These are phyloP conservation scores for Oscheius sp. DNA, from an alignment of 2,888 invertebrate species.

Conservation along the genomic window DNA sequence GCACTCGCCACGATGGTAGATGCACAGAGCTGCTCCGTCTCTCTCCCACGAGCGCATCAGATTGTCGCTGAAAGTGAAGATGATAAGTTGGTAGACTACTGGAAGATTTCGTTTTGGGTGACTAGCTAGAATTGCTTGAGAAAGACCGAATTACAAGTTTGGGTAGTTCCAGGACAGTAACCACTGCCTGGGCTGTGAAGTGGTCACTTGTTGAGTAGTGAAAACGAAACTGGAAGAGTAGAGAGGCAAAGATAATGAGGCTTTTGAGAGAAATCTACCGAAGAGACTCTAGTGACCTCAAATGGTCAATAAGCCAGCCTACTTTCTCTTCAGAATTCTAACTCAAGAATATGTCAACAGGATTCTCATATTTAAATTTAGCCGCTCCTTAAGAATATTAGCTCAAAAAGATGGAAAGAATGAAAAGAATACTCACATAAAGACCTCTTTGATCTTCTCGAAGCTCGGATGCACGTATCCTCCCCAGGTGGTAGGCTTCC, in stretches of 20 bases:
- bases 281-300: too few species aligned
- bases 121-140: background rate
- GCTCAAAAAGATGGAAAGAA: too few species aligned
- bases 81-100: background rate
- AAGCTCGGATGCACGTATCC: conserved; percentile 32
- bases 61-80: conserved; percentile 58
- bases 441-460: conserved; percentile 23
- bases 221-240: background rate
- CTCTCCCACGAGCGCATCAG: conserved; percentile 68
- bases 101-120: background rate
- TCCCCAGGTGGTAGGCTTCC: background rate
- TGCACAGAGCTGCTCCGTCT: conserved; percentile 71
- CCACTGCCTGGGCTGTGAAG: background rate
- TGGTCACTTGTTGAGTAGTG: background rate
- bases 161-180: background rate
- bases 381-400: too few species aligned
- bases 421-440: conserved; percentile 7
- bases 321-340: too few species aligned
- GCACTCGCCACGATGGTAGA: conserved; percentile 69
- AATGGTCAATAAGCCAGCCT: too few species aligned
- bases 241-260: background rate
- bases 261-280: too few species aligned
- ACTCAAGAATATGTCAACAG: too few species aligned
- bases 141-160: background rate
- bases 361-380: too few species aligned